Evolutionary conservation across 2,113 vertebrate species (phyloP).

Genomic region (Macaca mulatta): DNA sequence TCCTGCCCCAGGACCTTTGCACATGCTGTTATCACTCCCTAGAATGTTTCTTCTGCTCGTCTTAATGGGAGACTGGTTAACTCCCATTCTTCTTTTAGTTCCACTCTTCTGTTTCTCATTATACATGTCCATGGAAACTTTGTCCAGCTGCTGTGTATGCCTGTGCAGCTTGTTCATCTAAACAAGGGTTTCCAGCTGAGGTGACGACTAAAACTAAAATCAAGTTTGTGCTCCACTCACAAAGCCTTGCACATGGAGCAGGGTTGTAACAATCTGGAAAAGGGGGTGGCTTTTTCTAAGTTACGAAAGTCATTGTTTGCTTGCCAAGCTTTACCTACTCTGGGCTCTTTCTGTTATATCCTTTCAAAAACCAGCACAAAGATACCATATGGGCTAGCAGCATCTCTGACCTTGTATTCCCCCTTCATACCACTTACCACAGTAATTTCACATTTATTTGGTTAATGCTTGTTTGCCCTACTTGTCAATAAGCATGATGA

Average conservation of each 20-base stretch:
- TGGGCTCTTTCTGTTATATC: neutral
- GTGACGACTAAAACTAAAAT: neutral
- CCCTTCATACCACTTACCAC: neutral
- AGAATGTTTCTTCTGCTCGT: neutral
- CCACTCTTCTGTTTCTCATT: neutral
- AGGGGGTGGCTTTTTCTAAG: neutral
- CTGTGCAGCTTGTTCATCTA: neutral
- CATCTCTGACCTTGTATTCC: neutral
- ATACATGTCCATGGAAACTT: neutral
- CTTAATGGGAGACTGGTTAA: neutral
- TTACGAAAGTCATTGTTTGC: neutral
- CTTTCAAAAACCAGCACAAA: neutral
- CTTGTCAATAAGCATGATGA: neutral
- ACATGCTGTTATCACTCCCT: neutral
- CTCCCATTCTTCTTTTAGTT: neutral
- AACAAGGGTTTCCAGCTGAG: neutral
- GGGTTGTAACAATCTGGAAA: neutral
- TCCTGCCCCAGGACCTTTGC: neutral
- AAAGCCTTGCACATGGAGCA: neutral
- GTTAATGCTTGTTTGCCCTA: conserved; percentile 7
- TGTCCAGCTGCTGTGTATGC: neutral
- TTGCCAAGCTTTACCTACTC: neutral
- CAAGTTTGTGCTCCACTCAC: neutral
- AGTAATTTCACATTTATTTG: neutral
- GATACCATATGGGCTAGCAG: neutral